Base-by-base conservation (phyloP, 2,797 vertebrate genomes). In the Takifugu rubripes region DNA sequence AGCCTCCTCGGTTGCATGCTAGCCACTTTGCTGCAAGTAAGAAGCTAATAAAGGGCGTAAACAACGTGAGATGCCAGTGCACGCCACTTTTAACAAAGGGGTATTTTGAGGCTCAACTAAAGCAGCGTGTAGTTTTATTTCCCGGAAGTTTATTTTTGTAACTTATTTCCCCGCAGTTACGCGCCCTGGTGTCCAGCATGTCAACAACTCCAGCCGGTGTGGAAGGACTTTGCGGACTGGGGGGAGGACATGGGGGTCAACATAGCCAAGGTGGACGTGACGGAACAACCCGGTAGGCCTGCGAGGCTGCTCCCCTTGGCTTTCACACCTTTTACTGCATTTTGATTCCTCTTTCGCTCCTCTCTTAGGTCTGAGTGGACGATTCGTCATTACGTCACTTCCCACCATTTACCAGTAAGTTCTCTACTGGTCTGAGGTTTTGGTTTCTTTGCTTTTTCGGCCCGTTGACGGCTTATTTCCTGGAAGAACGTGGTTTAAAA, bases 341-440 rank as follows among this genome's bases (percentile, higher is more conserved):
- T n/a, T 50, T 79, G 54, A 78, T 46, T 16, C 1, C 54, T 65
- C 4, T 1, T 66, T 78, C 27, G 49, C 66, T 48, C 21, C 12
- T 68, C 55, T 70, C 1, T 58, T 12, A 99, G 97, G 96, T 64
- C 75, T 99, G 70, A 99, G 96, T 24, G 96, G 97, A 2, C 86
- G 96, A 56, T 99, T 99, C 84, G 86, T 98, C 83, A 98, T 99
- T 77, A 98, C 95, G 16, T 95, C 97, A 9, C 94, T 99, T 82
- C 97, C 97, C 42, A 96, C 95, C 14, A 95, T 98, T 70, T 99
- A 98, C 74, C 97, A 98, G 96, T 99, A 87, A 94, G 96, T 95
- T 70, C 47, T 52, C 12, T 3, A 2, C 6, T 49, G 16, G 54
- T 16, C 31, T 73, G 64, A 63, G 72, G 40, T 46, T 70, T 48